Base-by-base conservation (phyloP, 2,113 vertebrate species). In the Limnothrissa miodon region DNA sequence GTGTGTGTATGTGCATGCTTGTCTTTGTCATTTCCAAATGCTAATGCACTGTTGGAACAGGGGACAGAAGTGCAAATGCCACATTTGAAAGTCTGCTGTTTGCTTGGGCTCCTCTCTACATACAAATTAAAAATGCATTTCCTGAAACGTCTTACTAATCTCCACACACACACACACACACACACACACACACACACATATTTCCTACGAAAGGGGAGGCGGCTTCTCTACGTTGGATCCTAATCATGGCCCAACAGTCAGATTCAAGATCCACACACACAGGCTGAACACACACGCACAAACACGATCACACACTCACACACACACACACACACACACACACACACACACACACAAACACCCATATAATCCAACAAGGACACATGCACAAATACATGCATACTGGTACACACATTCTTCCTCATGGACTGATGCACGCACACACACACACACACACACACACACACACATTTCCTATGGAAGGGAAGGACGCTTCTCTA, bases 11-110 rank as follows among this genome's bases (percentile, higher is more conserved):
- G 42, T 74, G 81, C 79, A 19, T 29, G 45, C 11, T 42, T 80
- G 25, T 53, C 15, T 79, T 17, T 80, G 45, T 83, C 85, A 78
- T 84, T 86, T 86, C 83, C 7, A 59, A 78, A 85, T 83, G 82
- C 80, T 85, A 83, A 87, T 83, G 45, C 84, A 48, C 80, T 66
- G 62, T 78, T 78, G 78, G 84, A 80, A 70, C 62, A 66, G 78
- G 82, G 70, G 83, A 78, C 83, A 78, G 62, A 78, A 82, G 83
- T 84, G 80, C 84, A 87, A 87, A 87, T 85, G 84, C 62, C 87
- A 84, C 62, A 83, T 82, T 84, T 81, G 39, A 87, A 85, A 87
- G 39, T 85, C 80, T 42, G 53, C 70, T 78, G 85, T 78, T 51
- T 85, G 39, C 66, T 39, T 78, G 51, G 36, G 79, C 51, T 83